Base-by-base conservation (phyloP, 2,888 invertebrate species). In the Chymomyza caudatula region DNA sequence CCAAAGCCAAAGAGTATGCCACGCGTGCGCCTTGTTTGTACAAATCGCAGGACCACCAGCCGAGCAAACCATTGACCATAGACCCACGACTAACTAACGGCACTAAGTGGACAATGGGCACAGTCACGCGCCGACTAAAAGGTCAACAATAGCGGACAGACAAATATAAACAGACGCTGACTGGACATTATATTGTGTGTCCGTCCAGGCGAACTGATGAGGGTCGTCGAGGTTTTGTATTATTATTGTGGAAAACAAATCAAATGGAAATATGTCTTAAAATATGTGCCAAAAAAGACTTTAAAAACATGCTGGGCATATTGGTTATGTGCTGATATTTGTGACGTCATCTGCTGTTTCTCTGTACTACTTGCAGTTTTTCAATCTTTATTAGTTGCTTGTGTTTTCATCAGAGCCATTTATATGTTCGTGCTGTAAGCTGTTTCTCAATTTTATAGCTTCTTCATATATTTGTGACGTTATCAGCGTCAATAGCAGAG, bases 91-190 rank as follows among this genome's bases (percentile, higher is more conserved):
- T 37, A 37, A 37, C 29, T 37, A 37, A 37, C 29, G 29, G 29
- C 29, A 37, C 11, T 37, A 74, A 76, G 69, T 72, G 74, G 67
- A 57, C 67, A 68, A 57, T 20, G 17, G 23, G 4, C 8, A 53
- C 25, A 56, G 77, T 66, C 76, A 78, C 78, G 76, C 76, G 76
- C 61, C 78, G 63, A 53, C 63, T 15, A 69, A 77, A 71, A 76
- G 74, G 77, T 77, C 71, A 76, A 77, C 64, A 56, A 59, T 52
- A 52, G 51, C 42, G 8, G 37, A 13, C 19, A 25, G 25, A 23
- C 23, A 53, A n/a, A 44, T 42, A 20, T 42, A 23, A 42, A 57
- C 58, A 63, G 52, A 60, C 59, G 22, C 37, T 43, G 25, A 13
- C 8, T 54, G 44, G 23, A 60, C 17, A 13, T n/a, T n/a, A n/a